phyloP scores from a whole-genome alignment of 2,888 invertebrate species.

The Apomyelois bistriatella region DNA sequence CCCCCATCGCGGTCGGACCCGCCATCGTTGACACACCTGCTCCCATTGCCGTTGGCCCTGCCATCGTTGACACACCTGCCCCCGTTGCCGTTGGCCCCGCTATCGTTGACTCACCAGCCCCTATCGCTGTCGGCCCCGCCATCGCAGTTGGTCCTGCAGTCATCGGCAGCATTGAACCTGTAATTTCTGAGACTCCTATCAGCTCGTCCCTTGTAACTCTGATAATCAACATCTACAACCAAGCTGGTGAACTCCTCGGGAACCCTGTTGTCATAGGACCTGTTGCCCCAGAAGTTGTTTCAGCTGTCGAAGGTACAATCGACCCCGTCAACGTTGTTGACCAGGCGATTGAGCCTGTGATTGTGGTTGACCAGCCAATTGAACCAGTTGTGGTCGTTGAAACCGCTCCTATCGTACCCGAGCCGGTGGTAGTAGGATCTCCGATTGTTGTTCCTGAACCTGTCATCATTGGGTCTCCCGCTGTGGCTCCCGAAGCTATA shows the following conservation, averaged over 20 bases:
- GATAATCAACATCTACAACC: background rate
- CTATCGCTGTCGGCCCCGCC: background rate
- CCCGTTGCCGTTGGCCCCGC: background rate
- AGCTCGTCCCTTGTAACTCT: background rate
- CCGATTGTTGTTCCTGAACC: background rate
- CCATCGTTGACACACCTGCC: too few relatives aligned
- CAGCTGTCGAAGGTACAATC: background rate
- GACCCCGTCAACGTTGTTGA: background rate
- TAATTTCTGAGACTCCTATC: background rate
- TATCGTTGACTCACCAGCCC: background rate
- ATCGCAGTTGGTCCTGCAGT: background rate
- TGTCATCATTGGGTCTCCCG: background rate
- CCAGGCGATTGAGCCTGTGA: background rate
- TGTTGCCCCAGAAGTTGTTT: background rate
- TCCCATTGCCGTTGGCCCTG: too few relatives aligned
- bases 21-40: too few relatives aligned
- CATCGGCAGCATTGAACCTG: background rate
- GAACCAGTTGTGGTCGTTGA: background rate
- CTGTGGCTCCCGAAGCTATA: too few relatives aligned
- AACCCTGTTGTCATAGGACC: background rate
- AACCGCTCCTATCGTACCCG: too few relatives aligned
- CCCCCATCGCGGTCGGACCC: too few relatives aligned
- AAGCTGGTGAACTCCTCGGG: background rate
- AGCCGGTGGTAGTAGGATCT: background rate
- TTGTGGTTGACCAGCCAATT: too few relatives aligned